Evolutionary conservation across 2,113 vertebrate species (phyloP).

Genomic region (Phalacrocorax carbo): DNA sequence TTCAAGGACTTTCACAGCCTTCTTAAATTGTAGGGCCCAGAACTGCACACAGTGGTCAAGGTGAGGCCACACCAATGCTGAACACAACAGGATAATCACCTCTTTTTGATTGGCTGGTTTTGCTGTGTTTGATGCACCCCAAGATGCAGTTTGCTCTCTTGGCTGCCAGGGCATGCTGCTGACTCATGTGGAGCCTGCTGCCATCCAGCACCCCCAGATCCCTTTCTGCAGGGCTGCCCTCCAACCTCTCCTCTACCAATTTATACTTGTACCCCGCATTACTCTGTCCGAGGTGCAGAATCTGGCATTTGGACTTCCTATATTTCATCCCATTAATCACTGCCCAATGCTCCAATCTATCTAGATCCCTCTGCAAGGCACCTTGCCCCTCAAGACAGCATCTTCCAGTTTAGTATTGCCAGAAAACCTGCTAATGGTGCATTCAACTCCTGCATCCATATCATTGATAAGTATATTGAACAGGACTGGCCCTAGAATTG

Average conservation of each 20-base stretch:
- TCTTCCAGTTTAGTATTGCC: neutral
- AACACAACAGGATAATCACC: neutral
- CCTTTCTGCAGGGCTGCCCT: neutral
- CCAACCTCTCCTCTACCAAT: neutral
- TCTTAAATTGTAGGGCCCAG: neutral
- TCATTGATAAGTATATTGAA: neutral
- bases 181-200: neutral
- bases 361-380: neutral
- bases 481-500: neutral
- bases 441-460: neutral
- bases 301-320: neutral
- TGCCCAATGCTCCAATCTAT: neutral
- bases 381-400: neutral
- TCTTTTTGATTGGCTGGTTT: neutral
- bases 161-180: neutral
- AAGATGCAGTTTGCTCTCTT: neutral
- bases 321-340: neutral
- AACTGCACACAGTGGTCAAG: neutral
- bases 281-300: neutral
- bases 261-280: neutral
- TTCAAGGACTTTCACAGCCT: neutral
- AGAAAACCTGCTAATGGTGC: neutral
- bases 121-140: neutral
- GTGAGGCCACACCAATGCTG: neutral
- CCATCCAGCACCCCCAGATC: neutral